Conservation (phyloP, 2,113 vertebrate genomes). For the Panthera tigris region DNA sequence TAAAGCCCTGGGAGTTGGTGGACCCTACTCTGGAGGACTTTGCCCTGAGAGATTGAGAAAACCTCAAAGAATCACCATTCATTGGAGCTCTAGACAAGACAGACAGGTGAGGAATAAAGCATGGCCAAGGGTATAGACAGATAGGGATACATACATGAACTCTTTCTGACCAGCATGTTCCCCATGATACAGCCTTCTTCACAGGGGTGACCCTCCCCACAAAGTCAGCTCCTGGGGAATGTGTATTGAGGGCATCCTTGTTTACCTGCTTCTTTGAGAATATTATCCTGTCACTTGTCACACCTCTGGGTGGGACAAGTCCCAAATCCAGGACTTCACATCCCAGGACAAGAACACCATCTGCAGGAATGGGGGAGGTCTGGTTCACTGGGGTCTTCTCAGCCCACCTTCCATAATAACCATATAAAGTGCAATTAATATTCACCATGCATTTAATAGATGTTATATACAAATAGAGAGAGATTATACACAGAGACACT, state of each 20-base stretch:
- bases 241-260: not conserved
- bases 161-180: not conserved
- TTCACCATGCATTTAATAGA: not conserved
- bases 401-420: not conserved
- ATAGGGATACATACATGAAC: not conserved
- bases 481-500: not conserved
- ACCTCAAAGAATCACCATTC: not conserved
- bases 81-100: not conserved
- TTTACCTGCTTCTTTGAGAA: conserved; percentile 6
- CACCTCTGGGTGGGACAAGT: not conserved
- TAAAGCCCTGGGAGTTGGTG: not conserved
- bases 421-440: not conserved
- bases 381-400: not conserved
- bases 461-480: not conserved
- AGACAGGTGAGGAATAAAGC: not conserved
- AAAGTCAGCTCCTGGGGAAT: not conserved
- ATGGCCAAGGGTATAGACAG: not conserved
- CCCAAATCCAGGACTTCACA: not conserved
- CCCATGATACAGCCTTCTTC: not conserved
- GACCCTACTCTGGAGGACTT: not conserved
- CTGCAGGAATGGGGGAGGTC: not conserved
- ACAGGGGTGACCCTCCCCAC: not conserved
- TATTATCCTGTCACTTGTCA: not conserved
- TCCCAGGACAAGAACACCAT: not conserved
- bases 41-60: not conserved